A percentile compares a stretch with the other conserved stretches of the same genome.
Conservation (phyloP, 1,140 invertebrate genomes). For the Drosophila lacertosa region DNA sequence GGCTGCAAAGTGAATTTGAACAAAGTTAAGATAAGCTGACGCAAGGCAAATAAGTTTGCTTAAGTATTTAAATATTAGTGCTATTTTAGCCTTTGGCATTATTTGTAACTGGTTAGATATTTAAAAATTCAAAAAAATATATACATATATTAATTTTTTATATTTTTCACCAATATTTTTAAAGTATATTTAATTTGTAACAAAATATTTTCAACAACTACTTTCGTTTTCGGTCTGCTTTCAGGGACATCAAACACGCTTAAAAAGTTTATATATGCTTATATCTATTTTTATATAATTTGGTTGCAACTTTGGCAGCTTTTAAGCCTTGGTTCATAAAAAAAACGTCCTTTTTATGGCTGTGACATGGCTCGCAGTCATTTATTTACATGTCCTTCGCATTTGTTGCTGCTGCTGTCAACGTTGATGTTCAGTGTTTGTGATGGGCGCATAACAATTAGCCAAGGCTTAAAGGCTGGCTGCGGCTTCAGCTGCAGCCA, state of each 20-base stretch:
- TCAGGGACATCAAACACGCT: no score
- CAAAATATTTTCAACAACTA: no score
- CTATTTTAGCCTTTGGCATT: no score
- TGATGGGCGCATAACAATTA: slow-evolving; percentile 71
- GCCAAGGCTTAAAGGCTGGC: slow-evolving; percentile 60
- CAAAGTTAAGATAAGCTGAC: neutral
- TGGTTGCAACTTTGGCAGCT: neutral
- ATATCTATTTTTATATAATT: neutral
- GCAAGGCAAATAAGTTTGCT: no score
- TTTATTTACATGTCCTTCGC: slow-evolving; percentile 27
- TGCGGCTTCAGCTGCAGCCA: slow-evolving; percentile 24
- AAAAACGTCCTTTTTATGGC: slow-evolving; percentile 55
- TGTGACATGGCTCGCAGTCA: slow-evolving; percentile 20
- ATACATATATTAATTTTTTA: no score
- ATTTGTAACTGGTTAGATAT: no score
- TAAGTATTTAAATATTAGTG: no score
- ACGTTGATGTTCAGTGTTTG: slow-evolving; percentile 45
- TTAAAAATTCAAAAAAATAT: no score
- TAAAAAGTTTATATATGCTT: neutral
- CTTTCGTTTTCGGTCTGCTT: no score
- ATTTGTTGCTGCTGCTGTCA: slow-evolving; percentile 33
- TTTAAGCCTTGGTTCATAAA: slow-evolving; percentile 42
- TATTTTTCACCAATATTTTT: no score
- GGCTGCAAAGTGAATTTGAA: slow-evolving; percentile 2
- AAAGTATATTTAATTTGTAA: no score